phyloP scores from a whole-genome alignment of 2,797 vertebrate genomes.

The Chiroxiphia lanceolata region DNA sequence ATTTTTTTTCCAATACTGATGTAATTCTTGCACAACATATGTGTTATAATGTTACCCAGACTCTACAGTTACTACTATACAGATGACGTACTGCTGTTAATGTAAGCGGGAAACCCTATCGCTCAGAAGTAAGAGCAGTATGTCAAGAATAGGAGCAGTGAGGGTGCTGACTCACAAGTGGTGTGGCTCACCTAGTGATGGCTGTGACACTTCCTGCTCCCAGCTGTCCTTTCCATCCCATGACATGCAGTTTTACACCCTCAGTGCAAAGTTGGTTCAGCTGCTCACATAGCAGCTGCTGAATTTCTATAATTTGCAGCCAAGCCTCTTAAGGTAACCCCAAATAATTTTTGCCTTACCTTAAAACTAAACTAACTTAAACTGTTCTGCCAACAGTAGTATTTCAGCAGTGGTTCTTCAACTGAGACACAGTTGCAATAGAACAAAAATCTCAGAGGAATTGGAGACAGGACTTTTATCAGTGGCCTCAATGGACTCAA shows the following conservation, averaged over 20 bases:
- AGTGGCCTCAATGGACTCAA: background rate
- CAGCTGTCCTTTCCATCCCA: conserved; percentile 19
- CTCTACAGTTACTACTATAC: background rate
- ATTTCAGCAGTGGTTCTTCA: background rate
- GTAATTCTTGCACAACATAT: background rate
- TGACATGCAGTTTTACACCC: background rate
- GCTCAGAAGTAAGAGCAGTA: background rate
- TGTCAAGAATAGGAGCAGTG: background rate
- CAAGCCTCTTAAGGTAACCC: background rate
- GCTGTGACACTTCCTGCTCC: background rate
- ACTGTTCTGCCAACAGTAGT: background rate
- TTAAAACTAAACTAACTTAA: background rate
- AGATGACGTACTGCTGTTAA: background rate
- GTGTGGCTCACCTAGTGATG: background rate
- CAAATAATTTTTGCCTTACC: background rate
- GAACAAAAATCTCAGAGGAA: background rate
- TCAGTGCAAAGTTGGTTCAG: background rate
- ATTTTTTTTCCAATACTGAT: background rate
- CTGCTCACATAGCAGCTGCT: background rate
- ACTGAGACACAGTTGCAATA: background rate
- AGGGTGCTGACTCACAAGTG: background rate
- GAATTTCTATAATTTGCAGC: background rate
- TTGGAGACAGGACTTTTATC: background rate
- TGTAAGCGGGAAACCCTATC: background rate
- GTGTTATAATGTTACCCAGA: background rate